These are phyloP conservation scores for Rhinichthys klamathensis DNA, from an alignment of 2,113 vertebrate species.

Conservation along the genomic window DNA sequence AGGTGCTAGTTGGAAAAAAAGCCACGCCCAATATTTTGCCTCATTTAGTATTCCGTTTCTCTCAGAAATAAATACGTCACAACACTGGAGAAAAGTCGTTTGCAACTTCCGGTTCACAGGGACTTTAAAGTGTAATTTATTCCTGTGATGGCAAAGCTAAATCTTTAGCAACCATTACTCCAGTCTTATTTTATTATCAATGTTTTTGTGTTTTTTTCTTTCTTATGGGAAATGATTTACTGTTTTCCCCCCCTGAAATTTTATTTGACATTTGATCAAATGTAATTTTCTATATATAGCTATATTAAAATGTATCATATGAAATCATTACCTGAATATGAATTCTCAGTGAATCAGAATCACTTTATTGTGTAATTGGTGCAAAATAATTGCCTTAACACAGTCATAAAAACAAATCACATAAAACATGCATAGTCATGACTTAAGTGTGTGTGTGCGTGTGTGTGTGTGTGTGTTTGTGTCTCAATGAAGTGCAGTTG, in stretches of 20 bases:
- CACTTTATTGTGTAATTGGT: background rate
- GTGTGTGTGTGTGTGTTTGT: background rate
- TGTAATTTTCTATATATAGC: background rate
- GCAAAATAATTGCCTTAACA: background rate
- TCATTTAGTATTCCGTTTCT: too few relatives aligned
- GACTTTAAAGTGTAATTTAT: background rate
- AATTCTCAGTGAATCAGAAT: background rate
- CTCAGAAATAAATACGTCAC: too few relatives aligned
- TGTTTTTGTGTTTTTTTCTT: background rate
- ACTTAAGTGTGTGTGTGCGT: conserved; percentile 15
- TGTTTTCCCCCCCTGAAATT: background rate
- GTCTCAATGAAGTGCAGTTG: conserved; percentile 31
- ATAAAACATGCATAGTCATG: background rate
- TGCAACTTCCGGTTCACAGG: too few relatives aligned
- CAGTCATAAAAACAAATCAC: background rate
- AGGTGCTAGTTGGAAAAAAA: too few relatives aligned
- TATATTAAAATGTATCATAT: background rate
- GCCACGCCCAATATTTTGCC: too few relatives aligned
- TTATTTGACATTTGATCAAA: too few relatives aligned
- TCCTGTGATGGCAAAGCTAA: background rate
- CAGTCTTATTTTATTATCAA: background rate
- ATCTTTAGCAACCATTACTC: background rate
- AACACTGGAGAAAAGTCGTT: too few relatives aligned
- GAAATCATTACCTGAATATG: background rate
- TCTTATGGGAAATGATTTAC: background rate